These are phyloP conservation scores for Actinia tenebrosa DNA, from an alignment of 64 coral and sea anemone genomes.

Conservation along the genomic window DNA sequence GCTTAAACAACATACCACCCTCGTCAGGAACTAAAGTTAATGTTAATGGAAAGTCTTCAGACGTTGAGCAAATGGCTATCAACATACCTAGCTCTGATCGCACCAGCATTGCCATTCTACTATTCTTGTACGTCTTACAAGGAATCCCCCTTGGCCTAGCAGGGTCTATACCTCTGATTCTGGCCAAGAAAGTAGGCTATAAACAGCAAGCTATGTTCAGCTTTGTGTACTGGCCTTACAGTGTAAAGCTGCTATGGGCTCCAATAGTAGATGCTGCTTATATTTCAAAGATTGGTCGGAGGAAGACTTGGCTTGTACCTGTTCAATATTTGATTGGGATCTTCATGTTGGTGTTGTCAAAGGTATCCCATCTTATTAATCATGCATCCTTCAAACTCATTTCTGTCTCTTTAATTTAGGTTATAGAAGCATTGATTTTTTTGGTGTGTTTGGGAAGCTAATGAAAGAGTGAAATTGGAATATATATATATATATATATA, in stretches of 20 bases:
- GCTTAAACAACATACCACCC: background rate
- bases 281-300: conserved; percentile 75
- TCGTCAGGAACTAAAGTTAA: background rate
- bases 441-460: too few relatives aligned
- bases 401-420: too few relatives aligned
- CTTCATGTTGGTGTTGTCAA: conserved; percentile 83
- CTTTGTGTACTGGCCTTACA: conserved; percentile 96
- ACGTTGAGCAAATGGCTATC: background rate
- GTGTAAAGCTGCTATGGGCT: conserved; percentile 90
- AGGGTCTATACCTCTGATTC: conserved; percentile 79
- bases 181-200: conserved; percentile 75
- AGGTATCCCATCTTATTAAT: conserved; percentile 21
- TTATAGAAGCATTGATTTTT: too few relatives aligned
- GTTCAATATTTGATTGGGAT: conserved; percentile 93
- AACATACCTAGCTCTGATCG: conserved; percentile 38
- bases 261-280: conserved; percentile 87
- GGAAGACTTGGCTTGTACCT: conserved; percentile 94
- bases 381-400: too few relatives aligned
- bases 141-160: conserved; percentile 86
- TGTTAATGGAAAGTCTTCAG: background rate
- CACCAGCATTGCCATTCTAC: conserved; percentile 63
- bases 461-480: too few relatives aligned
- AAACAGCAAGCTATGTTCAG: conserved; percentile 97
- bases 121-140: conserved; percentile 90
- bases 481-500: too few relatives aligned